Base-by-base conservation (phyloP, 2,113 vertebrate species). In the Willisornis vidua region DNA sequence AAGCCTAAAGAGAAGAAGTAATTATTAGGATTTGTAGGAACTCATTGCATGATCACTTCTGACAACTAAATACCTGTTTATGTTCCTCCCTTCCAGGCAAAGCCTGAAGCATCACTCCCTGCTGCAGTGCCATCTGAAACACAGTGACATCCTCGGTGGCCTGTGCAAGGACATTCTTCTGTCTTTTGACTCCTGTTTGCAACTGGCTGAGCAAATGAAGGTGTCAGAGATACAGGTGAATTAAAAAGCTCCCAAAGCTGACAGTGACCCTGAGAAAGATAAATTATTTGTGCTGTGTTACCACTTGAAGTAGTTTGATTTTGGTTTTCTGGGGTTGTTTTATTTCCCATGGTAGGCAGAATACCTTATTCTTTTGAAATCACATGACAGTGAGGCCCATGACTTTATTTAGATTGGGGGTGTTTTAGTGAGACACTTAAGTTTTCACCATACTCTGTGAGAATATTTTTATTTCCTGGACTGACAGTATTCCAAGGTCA, bases 101-200 rank as follows among this genome's bases (percentile, higher is more conserved):
- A 99, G 99, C 87, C 93, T 99, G 73, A 99, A 99, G 95, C 98
- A 99, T 90, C 98, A 99, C 85, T 97, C 98, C 4, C 54, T 98
- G 94, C 96, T 99, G 90, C 98, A 98, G 96, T 98, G 97, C 93
- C 98, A 97, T 48, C 97, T 99, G 55, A 99, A 97, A 57, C 99
- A 99, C 81, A 92, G 89, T 63, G 98, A 99, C 96, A 98, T 99
- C 90, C 96, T 98, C 16, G 55, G 46, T 62, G 96, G 96, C 46
- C 97, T 99, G 79, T 99, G 98, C 97, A 98, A 98, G 62, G 98
- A 99, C 93, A 97, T 98, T 73, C 85, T 98, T 76, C 57, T 96
- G 31, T 98, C 98, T 48, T 98, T 99, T 94, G 94, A 98, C 41
- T 98, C 97, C 77, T 98, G 98, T 92, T 89, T 99, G 84, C 98